phyloP scores from a whole-genome alignment of 2,888 invertebrate species.

The Xestobium rufovillosum region DNA sequence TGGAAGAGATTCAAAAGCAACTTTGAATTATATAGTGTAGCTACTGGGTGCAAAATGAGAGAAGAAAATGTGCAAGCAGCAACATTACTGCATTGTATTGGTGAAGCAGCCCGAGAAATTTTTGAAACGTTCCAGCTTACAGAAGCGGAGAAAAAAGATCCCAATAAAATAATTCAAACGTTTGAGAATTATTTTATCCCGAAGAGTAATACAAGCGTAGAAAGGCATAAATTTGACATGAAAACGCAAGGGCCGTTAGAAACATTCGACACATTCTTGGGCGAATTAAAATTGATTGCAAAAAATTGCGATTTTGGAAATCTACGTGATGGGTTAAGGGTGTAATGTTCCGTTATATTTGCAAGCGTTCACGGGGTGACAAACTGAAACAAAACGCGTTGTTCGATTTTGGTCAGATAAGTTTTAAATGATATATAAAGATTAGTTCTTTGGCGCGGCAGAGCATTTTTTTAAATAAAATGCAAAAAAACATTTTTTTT shows the following conservation, averaged over 20 bases:
- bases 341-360: no score
- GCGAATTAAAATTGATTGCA: slow-evolving; percentile 7
- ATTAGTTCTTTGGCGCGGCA: no score
- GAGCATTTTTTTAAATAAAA: no score
- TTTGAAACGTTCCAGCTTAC: slow-evolving; percentile 18
- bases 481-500: no score
- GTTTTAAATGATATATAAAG: no score
- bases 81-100: slow-evolving; percentile 17
- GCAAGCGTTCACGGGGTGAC: no score
- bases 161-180: slow-evolving; percentile 8
- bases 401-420: no score
- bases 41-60: slow-evolving; percentile 10
- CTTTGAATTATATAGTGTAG: slow-evolving; percentile 14
- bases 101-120: slow-evolving; percentile 18
- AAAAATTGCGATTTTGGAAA: slow-evolving; percentile 5
- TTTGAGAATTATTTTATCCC: slow-evolving; percentile 21
- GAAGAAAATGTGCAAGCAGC: slow-evolving; percentile 14
- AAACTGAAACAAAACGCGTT: no score
- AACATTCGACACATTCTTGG: slow-evolving; percentile 4
- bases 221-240: slow-evolving; percentile 13
- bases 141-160: slow-evolving; percentile 12
- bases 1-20: slow-evolving; percentile 19
- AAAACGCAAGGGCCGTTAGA: slow-evolving; percentile 4
- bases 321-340: no score
- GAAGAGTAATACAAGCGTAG: slow-evolving; percentile 16